Evolutionary conservation across 2,113 vertebrate species (phyloP), one percentile per base, ranked within the genome.

Genomic region (Leptobrachium ailaonicum): DNA sequence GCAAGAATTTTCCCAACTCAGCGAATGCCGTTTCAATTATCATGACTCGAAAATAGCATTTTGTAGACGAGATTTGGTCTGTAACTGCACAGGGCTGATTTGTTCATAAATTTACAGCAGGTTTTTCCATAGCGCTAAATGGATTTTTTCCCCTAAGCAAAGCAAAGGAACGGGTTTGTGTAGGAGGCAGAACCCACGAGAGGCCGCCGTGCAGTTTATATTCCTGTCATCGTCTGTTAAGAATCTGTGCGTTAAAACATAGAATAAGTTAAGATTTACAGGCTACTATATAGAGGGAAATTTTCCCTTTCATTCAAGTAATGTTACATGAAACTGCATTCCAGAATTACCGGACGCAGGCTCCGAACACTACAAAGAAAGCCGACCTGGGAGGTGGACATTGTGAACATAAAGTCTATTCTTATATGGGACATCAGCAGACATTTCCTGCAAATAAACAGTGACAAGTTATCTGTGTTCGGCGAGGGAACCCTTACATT

Each of bases 21-120:
- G 87, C 87, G 90, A 95, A 95, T 93, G 91, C 90, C 93, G 93
- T 94, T 95, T 95, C 94, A 95, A 96, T 96, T 95, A 96, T 94
- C 94, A 87, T 92, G 88, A 90, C 93, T 93, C 86, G 85, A 94
- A 95, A 95, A 95, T 93, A 95, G 94, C 90, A 88, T 86, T 85
- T 32, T 89, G 90, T 93, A 93, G 94, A 87, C 88, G 91, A 90
- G 91, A 93, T 85, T 87, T 85, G 43, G 87, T 86, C 79, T 81
- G 88, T 84, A 66, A 69, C 89, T 56, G 20, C 88, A 94, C 93
- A 94, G 95, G 95, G 94, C 93, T 93, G 88, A 91, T 94, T 92
- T 94, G 91, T 95, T 94, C 92, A 88, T 90, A 84, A 86, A 86
- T 84, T 85, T 87, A 86, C 86, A 92, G 89, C 94, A 92, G 94